Conservation (phyloP, 2,888 invertebrate genomes). For the Netelia inedita region DNA sequence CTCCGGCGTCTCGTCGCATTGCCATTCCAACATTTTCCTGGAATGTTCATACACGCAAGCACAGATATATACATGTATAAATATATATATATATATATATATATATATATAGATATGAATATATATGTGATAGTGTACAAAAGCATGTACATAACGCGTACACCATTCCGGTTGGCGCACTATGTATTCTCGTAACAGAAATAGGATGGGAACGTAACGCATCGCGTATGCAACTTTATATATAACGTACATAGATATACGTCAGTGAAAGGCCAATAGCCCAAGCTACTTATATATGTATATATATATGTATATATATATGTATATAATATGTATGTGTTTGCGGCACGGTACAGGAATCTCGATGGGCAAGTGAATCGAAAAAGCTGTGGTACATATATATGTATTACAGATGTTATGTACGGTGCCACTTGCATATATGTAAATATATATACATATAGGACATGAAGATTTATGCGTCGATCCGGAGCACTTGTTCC, state of each 20-base stretch:
- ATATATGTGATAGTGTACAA: not conserved
- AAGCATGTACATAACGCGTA: slow-evolving; percentile 7
- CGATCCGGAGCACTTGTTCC: slow-evolving; percentile 32
- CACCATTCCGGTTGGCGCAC: not conserved
- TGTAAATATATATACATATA: not conserved
- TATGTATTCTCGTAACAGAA: not conserved
- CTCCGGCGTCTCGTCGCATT: slow-evolving; percentile 20
- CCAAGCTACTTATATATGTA: not conserved
- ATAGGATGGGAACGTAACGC: not conserved
- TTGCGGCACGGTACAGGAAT: not conserved
- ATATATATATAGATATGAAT: not conserved
- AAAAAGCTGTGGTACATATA: too few relatives aligned
- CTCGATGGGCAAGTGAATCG: too few relatives aligned
- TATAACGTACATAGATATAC: not conserved
- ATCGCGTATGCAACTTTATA: not conserved
- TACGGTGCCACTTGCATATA: not conserved
- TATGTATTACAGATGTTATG: too few relatives aligned
- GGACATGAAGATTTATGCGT: slow-evolving; percentile 44
- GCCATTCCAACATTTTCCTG: slow-evolving; percentile 35
- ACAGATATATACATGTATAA: not conserved
- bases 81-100: not conserved
- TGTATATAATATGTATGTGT: not conserved
- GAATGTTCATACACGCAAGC: not conserved
- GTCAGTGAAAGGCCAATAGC: slow-evolving; percentile 15
- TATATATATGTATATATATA: not conserved